Conservation (phyloP, 2,113 vertebrate genomes). For the Anhinga rufa region DNA sequence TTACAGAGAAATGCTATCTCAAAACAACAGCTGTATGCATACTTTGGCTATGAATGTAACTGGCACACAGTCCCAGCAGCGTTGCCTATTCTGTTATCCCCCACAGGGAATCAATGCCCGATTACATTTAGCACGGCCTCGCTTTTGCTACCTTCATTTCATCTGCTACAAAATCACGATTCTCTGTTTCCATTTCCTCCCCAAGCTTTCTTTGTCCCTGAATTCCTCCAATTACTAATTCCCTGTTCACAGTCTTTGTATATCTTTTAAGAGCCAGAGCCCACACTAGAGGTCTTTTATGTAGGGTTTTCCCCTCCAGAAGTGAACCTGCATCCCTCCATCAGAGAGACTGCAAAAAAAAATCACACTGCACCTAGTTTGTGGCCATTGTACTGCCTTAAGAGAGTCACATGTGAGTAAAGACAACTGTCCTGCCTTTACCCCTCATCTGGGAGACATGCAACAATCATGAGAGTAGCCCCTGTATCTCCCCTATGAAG, state of each 20-base stretch:
- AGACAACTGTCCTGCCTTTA: background rate
- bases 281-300: background rate
- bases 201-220: background rate
- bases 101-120: background rate
- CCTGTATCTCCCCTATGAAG: background rate
- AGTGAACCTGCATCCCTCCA: background rate
- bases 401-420: background rate
- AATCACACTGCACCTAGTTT: background rate
- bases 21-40: slow-evolving; percentile 29
- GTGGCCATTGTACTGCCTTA: background rate
- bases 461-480: background rate
- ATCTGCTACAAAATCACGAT: background rate
- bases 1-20: slow-evolving; percentile 44
- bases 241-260: background rate
- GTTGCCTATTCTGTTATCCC: background rate
- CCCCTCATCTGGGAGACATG: background rate
- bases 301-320: background rate
- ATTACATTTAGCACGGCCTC: background rate
- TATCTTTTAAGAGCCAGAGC: background rate
- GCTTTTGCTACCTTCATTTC: background rate
- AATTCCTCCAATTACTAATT: background rate
- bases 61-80: background rate
- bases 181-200: background rate
- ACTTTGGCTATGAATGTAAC: background rate
- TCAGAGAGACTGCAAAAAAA: background rate